phyloP scores from a whole-genome alignment of 2,797 vertebrate species.

The Trachurus trachurus region DNA sequence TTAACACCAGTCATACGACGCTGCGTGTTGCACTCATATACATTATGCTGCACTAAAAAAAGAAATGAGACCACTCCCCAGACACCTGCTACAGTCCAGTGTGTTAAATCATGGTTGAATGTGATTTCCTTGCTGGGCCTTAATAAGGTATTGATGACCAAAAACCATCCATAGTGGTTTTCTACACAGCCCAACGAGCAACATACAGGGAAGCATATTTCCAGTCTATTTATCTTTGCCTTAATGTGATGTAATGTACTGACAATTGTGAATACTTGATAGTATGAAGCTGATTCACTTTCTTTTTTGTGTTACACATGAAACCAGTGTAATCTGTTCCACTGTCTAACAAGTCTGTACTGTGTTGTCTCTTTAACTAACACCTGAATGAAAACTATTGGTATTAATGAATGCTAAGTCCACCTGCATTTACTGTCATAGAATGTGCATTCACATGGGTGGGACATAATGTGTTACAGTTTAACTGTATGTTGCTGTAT shows the following conservation, averaged over 20 bases:
- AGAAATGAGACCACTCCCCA: slow-evolving; percentile 54
- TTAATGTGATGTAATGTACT: slow-evolving; percentile 75
- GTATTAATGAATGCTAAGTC: slow-evolving; percentile 23
- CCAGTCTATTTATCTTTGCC: slow-evolving; percentile 71
- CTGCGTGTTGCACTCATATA: slow-evolving; percentile 47
- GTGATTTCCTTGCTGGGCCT: slow-evolving; percentile 80
- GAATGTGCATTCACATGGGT: slow-evolving; percentile 31
- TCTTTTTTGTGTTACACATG: slow-evolving; percentile 28
- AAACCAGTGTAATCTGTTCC: slow-evolving; percentile 32
- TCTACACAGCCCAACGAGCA: slow-evolving; percentile 66
- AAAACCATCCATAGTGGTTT: slow-evolving; percentile 67
- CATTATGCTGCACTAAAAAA: slow-evolving; percentile 50
- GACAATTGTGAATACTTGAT: slow-evolving; percentile 46
- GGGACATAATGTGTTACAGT: slow-evolving; percentile 9
- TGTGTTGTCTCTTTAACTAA: slow-evolving; percentile 22
- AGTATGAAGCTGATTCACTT: slow-evolving; percentile 40
- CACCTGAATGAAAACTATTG: slow-evolving; percentile 21
- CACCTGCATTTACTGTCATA: slow-evolving; percentile 6
- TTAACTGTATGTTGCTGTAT: slow-evolving; percentile 31
- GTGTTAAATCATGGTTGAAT: slow-evolving; percentile 75
- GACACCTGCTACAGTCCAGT: slow-evolving; percentile 64
- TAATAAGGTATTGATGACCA: slow-evolving; percentile 80
- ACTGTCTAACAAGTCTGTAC: slow-evolving; percentile 36
- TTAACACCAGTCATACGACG: background rate
- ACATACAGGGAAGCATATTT: slow-evolving; percentile 72